Conservation (phyloP, 2,113 vertebrate genomes). For the Corythornis vintsioides region DNA sequence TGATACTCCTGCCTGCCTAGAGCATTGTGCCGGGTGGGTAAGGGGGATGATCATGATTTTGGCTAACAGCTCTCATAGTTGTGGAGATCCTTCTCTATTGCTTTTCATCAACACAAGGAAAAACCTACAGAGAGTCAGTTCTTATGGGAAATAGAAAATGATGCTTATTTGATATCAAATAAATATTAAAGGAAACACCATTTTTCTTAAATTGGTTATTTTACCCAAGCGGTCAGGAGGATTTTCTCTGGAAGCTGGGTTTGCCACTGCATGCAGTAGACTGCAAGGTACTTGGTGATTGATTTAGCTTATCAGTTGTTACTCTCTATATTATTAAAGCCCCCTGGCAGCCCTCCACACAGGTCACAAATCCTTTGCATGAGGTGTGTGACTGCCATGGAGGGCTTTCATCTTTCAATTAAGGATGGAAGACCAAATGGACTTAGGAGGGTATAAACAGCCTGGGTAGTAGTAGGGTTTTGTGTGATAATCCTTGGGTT, state of each 20-base stretch:
- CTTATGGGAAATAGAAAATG: background rate
- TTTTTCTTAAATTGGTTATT: background rate
- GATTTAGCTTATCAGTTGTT: background rate
- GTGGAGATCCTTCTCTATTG: background rate
- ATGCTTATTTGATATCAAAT: background rate
- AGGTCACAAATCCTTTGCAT: background rate
- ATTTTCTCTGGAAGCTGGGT: background rate
- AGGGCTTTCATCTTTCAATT: background rate
- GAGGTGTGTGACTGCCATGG: rapidly evolving
- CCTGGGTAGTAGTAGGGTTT: background rate
- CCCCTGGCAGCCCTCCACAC: background rate
- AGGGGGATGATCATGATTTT: background rate
- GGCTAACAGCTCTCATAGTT: background rate
- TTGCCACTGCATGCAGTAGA: background rate
- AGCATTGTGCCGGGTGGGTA: background rate
- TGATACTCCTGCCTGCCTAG: background rate
- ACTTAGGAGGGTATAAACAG: background rate
- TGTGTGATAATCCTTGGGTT: background rate
- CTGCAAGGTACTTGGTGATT: background rate
- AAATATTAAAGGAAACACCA: background rate
- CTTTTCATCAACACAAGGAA: background rate
- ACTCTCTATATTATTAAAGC: background rate
- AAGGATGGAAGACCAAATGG: background rate
- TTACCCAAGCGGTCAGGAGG: background rate
- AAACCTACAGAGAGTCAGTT: background rate